phyloP scores from a whole-genome alignment of 2,113 vertebrate genomes.

The Malaclemys terrapin region DNA sequence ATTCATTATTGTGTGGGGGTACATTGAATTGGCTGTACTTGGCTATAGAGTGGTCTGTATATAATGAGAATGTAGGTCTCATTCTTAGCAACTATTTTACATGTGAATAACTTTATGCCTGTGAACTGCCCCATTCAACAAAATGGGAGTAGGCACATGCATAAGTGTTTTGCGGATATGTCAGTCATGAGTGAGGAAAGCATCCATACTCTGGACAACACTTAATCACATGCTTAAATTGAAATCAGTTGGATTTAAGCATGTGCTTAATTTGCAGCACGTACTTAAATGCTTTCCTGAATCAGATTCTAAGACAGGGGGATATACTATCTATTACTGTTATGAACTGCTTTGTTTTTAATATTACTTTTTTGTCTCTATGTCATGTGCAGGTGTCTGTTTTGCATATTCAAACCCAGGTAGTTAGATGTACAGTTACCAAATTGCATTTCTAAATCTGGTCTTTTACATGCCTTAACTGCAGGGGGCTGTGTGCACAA shows the following conservation, averaged over 20 bases:
- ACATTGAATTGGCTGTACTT: background rate
- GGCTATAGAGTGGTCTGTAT: background rate
- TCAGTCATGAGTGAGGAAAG: background rate
- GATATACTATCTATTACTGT: background rate
- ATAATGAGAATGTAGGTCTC: background rate
- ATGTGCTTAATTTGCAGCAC: rapidly evolving
- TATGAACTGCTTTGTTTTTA: rapidly evolving
- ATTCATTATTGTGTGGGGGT: background rate
- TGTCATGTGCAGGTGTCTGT: rapidly evolving
- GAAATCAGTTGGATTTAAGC: background rate
- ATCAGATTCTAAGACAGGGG: rapidly evolving
- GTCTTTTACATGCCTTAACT: rapidly evolving
- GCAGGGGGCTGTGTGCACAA: background rate
- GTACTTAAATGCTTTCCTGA: background rate
- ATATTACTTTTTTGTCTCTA: rapidly evolving
- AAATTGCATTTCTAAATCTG: background rate
- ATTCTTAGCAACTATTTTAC: rapidly evolving
- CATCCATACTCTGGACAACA: background rate
- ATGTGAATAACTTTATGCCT: background rate
- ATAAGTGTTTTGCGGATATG: background rate
- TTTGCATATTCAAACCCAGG: background rate
- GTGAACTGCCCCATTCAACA: background rate
- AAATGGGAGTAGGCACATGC: background rate
- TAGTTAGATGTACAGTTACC: background rate
- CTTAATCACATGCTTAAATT: rapidly evolving